Evolutionary conservation across 2,888 invertebrate species (phyloP).

Genomic region (Ochlodes sylvanus): DNA sequence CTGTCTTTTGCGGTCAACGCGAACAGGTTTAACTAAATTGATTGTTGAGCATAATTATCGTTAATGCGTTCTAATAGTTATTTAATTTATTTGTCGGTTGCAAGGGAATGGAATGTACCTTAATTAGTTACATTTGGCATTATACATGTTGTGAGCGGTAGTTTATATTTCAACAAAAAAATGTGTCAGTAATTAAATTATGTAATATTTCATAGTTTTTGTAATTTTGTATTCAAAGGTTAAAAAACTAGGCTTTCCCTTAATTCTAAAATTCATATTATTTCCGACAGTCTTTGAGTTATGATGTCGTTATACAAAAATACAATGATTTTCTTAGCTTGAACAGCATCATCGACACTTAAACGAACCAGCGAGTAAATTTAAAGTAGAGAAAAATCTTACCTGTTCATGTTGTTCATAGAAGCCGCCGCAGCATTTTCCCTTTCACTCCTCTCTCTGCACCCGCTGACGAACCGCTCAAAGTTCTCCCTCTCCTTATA

Average conservation of each 20-base stretch:
- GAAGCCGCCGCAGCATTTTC: conserved; percentile 84
- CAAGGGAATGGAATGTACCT: conserved; percentile 33
- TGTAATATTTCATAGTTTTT: too few relatives aligned
- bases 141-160: neutral
- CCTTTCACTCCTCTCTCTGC: conserved; percentile 80
- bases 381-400: conserved; percentile 50
- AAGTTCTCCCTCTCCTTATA: conserved; percentile 81
- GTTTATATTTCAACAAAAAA: too few relatives aligned
- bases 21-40: conserved; percentile 35
- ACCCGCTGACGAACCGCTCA: conserved; percentile 74
- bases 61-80: conserved; percentile 36
- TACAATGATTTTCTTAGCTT: too few relatives aligned
- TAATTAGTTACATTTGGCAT: conserved; percentile 22
- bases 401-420: conserved; percentile 89
- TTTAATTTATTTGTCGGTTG: conserved; percentile 32
- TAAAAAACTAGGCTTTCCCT: too few relatives aligned
- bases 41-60: conserved; percentile 38
- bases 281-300: too few relatives aligned
- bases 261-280: too few relatives aligned
- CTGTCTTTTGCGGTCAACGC: conserved; percentile 32
- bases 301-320: too few relatives aligned
- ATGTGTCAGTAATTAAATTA: too few relatives aligned
- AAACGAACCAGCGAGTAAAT: too few relatives aligned
- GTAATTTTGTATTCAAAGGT: too few relatives aligned
- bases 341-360: too few relatives aligned